Evolutionary conservation across 2,888 invertebrate species (phyloP).

Genomic region (Tromatobia lineatoria): DNA sequence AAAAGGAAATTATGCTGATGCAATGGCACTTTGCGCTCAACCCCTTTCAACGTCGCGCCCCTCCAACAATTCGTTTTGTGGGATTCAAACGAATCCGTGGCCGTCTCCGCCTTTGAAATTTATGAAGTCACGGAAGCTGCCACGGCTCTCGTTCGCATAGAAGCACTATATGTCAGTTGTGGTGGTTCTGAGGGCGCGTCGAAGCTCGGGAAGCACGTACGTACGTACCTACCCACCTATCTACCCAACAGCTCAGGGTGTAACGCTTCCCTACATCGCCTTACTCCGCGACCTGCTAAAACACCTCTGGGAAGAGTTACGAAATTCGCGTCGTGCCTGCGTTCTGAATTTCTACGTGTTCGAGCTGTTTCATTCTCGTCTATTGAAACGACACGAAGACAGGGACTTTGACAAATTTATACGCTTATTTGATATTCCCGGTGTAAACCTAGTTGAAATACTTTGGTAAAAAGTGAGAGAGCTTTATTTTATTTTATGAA

Average conservation of each 20-base stretch:
- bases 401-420: slow-evolving; percentile 27
- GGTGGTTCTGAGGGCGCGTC: slow-evolving; percentile 43
- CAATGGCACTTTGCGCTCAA: slow-evolving; percentile 46
- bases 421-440: slow-evolving; percentile 16
- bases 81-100: slow-evolving; percentile 66
- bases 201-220: slow-evolving; percentile 70
- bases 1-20: slow-evolving; percentile 55
- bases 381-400: background rate
- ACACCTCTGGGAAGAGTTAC: slow-evolving; percentile 60
- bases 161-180: slow-evolving; percentile 57
- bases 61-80: slow-evolving; percentile 63
- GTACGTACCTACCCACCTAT: slow-evolving; percentile 43
- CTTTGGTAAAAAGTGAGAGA: background rate
- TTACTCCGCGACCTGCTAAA: slow-evolving; percentile 20
- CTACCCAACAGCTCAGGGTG: background rate
- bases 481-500: no score
- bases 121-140: slow-evolving; percentile 63
- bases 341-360: slow-evolving; percentile 43
- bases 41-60: slow-evolving; percentile 17
- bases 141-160: slow-evolving; percentile 55
- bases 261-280: background rate
- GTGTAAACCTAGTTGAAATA: background rate
- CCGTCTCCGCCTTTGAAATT: slow-evolving; percentile 60
- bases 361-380: slow-evolving; percentile 32
- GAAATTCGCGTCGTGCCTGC: slow-evolving; percentile 55